Evolutionary conservation across 2,797 vertebrate species (phyloP), one percentile per base, ranked within the genome.

Genomic region (Onychomys torridus): DNA sequence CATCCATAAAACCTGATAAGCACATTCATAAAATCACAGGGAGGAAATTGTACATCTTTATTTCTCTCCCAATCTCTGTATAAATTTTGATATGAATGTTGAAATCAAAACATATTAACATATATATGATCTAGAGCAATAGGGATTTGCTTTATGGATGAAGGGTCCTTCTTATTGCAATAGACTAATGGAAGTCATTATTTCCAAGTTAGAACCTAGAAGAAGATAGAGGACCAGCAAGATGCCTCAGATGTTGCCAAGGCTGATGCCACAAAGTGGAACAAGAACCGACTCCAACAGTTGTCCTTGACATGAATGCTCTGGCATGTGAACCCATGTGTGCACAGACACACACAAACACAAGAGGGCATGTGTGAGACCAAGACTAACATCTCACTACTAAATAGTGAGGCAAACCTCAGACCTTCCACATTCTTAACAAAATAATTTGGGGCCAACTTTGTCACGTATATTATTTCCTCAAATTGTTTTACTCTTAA

Each of bases 91-190:
- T n/a, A 19, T 55, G 8, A 19, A 52, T 19, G 82, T n/a, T 10
- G 13, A 37, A 73, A 90, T 43, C 1, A 43, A 65, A 84, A 34
- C 49, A 40, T 37, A 77, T 23, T 25, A 40, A 61, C 40, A 43
- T 77, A 10, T 78, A 43, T 49, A n/a, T 49, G 43, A n/a, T 85
- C 43, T 67, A 67, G 40, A 34, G 6, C 10, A 21, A 49, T 59
- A 90, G 93, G n/a, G 89, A 79, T 23, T 77, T 95, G 37, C 29
- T 91, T 89, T 65, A 29, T 67, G 21, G 32, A 95, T 90, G 12
- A 78, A 92, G 29, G 7, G 43, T 40, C 7, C 1, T 75, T 90
- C 8, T 83, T 75, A 71, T 23, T 87, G 46, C 13, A 57, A 92
- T 65, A 43, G 46, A 71, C 17, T 59, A 1, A 25, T 84, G 37